A percentile compares a stretch with the other conserved stretches of the same genome.
phyloP scores from a whole-genome alignment of 2,113 vertebrate species.

The Tyto alba region DNA sequence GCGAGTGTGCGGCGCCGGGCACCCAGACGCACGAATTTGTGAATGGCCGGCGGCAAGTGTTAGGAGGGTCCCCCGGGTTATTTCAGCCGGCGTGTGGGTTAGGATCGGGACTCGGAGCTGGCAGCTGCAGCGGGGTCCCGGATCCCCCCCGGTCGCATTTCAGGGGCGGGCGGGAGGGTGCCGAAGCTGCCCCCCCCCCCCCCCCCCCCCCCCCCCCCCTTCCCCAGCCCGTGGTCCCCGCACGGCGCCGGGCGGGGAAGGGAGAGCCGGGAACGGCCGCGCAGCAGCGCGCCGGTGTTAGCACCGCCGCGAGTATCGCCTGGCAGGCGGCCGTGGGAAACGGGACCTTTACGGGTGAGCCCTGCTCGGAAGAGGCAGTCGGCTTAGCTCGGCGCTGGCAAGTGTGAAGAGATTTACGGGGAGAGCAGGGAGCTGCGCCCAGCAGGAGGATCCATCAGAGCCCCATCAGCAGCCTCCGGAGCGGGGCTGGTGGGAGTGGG shows the following conservation, averaged over 20 bases:
- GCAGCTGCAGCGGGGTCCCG: neutral
- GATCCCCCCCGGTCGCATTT: neutral
- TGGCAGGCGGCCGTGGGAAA: neutral
- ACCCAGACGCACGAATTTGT: neutral
- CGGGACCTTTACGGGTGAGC: constrained; percentile 31
- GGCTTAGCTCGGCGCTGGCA: neutral
- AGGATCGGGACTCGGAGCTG: neutral
- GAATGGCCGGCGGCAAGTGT: constrained; percentile 11
- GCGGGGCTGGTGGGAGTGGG: neutral
- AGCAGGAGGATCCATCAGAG: neutral
- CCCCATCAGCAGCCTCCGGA: neutral
- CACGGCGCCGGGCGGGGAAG: neutral
- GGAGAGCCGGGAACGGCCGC: neutral
- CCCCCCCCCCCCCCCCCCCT: too few species aligned
- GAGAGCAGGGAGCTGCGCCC: neutral
- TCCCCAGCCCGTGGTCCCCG: neutral
- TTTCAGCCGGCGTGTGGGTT: neutral
- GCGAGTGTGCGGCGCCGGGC: neutral
- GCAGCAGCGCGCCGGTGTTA: neutral
- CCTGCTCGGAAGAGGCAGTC: neutral
- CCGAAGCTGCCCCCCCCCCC: neutral
- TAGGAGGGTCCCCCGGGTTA: neutral
- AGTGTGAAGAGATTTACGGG: neutral
- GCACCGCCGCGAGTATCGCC: accelerated
- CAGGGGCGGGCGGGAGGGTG: neutral